Evolutionary conservation across 1,140 invertebrate species (phyloP).

Genomic region (Pseudomyrmex sp.): DNA sequence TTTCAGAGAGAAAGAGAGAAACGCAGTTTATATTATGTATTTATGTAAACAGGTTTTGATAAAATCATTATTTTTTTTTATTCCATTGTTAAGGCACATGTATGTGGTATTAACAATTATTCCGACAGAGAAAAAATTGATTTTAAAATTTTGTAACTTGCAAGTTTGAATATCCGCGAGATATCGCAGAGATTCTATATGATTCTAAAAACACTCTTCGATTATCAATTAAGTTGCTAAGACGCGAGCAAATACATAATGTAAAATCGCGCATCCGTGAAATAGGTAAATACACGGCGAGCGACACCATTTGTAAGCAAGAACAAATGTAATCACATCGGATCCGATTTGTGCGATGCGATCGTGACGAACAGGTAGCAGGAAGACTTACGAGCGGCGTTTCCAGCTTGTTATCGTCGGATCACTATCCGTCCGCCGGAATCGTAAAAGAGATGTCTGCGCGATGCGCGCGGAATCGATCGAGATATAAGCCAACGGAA

Average conservation of each 20-base stretch:
- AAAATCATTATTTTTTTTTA: neutral
- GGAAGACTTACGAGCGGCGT: conserved; percentile 37
- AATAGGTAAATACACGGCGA: too few species aligned
- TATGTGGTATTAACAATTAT: neutral
- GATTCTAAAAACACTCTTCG: neutral
- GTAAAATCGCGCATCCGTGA: too few species aligned
- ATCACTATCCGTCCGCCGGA: conserved; percentile 25
- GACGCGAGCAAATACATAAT: neutral
- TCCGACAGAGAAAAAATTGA: neutral
- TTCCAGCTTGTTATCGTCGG: conserved; percentile 42
- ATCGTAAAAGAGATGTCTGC: conserved; percentile 50
- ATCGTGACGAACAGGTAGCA: conserved; percentile 37
- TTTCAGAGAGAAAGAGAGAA: too few species aligned
- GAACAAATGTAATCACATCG: conserved; percentile 38
- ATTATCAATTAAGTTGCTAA: neutral
- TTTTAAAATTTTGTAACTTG: neutral
- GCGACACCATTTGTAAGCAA: neutral
- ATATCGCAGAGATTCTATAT: neutral
- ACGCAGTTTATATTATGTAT: too few species aligned
- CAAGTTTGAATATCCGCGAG: neutral
- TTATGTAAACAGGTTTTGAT: too few species aligned
- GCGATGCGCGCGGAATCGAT: conserved; percentile 41
- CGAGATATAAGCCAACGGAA: conserved; percentile 28
- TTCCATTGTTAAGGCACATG: neutral
- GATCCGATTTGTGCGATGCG: conserved; percentile 36